Evolutionary conservation across 2,888 invertebrate species (phyloP).

Genomic region (Amblyteles armatorius): DNA sequence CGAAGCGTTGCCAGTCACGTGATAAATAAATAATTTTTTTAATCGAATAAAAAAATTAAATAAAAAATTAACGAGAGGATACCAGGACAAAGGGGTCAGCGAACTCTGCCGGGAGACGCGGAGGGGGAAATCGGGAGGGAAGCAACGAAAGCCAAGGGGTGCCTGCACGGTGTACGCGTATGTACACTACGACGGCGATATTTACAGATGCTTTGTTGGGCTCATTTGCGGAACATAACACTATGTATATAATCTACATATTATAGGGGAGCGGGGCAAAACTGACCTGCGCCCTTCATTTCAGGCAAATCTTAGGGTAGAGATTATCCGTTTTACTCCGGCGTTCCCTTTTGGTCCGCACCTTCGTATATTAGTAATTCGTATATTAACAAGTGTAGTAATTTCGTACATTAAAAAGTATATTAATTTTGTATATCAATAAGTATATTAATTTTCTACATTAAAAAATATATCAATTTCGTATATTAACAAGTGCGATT

Average conservation of each 20-base stretch:
- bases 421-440: too few relatives aligned
- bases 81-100: slow-evolving; percentile 18
- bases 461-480: too few relatives aligned
- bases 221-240: background rate
- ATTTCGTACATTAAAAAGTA: too few relatives aligned
- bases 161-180: background rate
- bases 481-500: background rate
- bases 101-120: slow-evolving; percentile 41
- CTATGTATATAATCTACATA: background rate
- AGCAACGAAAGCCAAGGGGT: slow-evolving; percentile 4
- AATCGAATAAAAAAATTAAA: background rate
- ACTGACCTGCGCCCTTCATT: too few relatives aligned
- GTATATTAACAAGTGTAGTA: too few relatives aligned
- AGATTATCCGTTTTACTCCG: too few relatives aligned
- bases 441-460: too few relatives aligned
- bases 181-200: background rate
- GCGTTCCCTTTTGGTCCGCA: too few relatives aligned
- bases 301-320: too few relatives aligned
- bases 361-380: too few relatives aligned
- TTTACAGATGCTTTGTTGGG: slow-evolving; percentile 4
- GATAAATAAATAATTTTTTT: background rate
- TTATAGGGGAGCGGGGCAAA: background rate
- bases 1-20: background rate
- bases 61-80: background rate
- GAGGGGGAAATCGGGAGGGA: background rate